Evolutionary conservation across 2,888 invertebrate species (phyloP).

Genomic region (Limenitis camilla): DNA sequence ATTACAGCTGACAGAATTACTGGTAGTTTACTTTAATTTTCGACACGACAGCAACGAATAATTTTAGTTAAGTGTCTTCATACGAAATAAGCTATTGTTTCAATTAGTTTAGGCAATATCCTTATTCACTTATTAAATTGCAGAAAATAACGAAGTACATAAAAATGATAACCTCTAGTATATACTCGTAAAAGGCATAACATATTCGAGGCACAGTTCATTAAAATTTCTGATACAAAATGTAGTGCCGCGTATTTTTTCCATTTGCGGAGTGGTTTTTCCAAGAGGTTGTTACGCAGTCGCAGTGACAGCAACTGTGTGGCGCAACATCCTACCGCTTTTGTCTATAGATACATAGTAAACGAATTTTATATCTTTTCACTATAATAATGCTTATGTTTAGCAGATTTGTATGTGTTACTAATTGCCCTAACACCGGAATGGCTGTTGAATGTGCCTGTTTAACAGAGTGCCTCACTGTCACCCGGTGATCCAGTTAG

Average conservation of each 20-base stretch:
- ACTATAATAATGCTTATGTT: no score
- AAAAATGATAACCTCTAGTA: no score
- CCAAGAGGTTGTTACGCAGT: not conserved
- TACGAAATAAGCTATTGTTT: not conserved
- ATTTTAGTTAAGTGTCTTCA: not conserved
- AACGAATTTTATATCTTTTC: not conserved
- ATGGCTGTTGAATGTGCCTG: no score
- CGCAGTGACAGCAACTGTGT: not conserved
- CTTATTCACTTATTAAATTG: no score
- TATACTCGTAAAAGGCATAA: no score
- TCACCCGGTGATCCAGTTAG: no score
- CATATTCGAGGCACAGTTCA: not conserved
- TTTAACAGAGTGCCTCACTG: no score
- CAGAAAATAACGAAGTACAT: no score
- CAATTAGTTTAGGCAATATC: no score
- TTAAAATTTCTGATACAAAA: not conserved
- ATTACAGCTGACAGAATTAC: not conserved
- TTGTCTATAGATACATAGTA: not conserved
- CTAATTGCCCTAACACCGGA: no score
- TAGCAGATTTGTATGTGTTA: no score
- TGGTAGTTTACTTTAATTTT: not conserved
- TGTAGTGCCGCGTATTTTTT: not conserved
- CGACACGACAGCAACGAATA: not conserved
- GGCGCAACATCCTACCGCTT: not conserved
- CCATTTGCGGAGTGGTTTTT: slow-evolving; percentile 1